Base-by-base conservation (phyloP, 2,888 invertebrate species). In the Lasioglossum lativentre region DNA sequence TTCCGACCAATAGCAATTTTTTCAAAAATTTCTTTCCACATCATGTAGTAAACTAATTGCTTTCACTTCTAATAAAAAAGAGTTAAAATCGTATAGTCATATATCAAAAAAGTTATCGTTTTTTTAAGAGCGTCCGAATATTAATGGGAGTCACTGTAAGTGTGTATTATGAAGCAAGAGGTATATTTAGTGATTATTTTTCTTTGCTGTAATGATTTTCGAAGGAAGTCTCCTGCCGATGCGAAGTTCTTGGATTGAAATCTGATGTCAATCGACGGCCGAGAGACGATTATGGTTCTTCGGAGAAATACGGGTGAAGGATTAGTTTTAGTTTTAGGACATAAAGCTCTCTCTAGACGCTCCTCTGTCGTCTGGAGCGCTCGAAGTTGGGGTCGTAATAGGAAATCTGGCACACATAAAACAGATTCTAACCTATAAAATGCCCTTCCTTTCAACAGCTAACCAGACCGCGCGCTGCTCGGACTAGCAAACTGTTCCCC, bases 391-490 rank as follows among this genome's bases (percentile, higher is more conserved):
- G 90, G 90, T 92, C 93, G 91, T 93, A 93, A 93, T 93, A 90
- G 90, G 91, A 88, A 92, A 92, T 92, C 90, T 90, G 86, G 83
- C 83, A 82, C 88, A 87, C 91, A 91, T 93, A 94, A 93, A 93
- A 92, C 86, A 91, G 92, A 93, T 94, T 93, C 92, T 87, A 89
- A 92, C 86, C 92, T 91, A 92, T 94, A 93, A 94, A 94, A 92
- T 89, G 89, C 86, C 84, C 89, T 91, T 90, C 86, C 87, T 88
- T 89, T 85, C 75, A 73, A 89, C 86, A 90, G 56, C 59, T 66
- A 66, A 47, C 73, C 66, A 75, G 71, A 83, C 78, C 63, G 78
- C 71, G 52, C 68, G 72, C 75, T 85, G n/a, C n/a, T 88, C 84
- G 86, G 75, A 73, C 71, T 81, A 78, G 82, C 59, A 85, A 87